Evolutionary conservation across 2,888 invertebrate species (phyloP).

Genomic region (Ennomos quercinarius): DNA sequence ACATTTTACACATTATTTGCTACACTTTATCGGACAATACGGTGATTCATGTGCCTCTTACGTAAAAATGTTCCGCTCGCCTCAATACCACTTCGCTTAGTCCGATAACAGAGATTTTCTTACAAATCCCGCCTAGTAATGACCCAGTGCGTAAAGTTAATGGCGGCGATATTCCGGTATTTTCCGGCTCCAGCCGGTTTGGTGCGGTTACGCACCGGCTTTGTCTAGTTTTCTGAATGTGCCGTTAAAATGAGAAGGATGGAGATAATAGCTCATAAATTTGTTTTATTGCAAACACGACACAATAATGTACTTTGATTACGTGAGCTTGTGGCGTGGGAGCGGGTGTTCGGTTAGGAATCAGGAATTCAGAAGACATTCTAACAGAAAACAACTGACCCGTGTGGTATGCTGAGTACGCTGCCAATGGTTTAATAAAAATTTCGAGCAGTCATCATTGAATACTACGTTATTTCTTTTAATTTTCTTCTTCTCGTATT

Average conservation of each 20-base stretch:
- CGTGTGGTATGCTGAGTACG: too few relatives aligned
- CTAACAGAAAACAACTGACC: too few relatives aligned
- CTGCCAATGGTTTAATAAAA: too few relatives aligned
- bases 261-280: constrained; percentile 31
- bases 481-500: too few relatives aligned
- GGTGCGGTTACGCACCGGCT: constrained; percentile 31
- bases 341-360: background rate
- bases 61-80: constrained; percentile 33
- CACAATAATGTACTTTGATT: constrained; percentile 29
- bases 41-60: constrained; percentile 37
- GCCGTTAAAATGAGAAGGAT: constrained; percentile 32
- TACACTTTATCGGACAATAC: constrained; percentile 31
- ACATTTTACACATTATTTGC: constrained; percentile 30
- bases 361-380: background rate
- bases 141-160: constrained; percentile 41
- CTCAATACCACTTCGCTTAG: constrained; percentile 35
- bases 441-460: too few relatives aligned
- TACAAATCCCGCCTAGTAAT: constrained; percentile 48
- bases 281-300: constrained; percentile 34
- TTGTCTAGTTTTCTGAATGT: constrained; percentile 34
- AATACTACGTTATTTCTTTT: too few relatives aligned
- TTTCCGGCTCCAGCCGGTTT: constrained; percentile 36
- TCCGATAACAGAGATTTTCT: constrained; percentile 40
- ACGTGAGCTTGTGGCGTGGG: constrained; percentile 11
- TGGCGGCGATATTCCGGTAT: constrained; percentile 39